Evolutionary conservation across 2,113 vertebrate genomes (phyloP), one percentile per base, ranked within the genome.

Genomic region (Misgurnus anguillicaudatus): DNA sequence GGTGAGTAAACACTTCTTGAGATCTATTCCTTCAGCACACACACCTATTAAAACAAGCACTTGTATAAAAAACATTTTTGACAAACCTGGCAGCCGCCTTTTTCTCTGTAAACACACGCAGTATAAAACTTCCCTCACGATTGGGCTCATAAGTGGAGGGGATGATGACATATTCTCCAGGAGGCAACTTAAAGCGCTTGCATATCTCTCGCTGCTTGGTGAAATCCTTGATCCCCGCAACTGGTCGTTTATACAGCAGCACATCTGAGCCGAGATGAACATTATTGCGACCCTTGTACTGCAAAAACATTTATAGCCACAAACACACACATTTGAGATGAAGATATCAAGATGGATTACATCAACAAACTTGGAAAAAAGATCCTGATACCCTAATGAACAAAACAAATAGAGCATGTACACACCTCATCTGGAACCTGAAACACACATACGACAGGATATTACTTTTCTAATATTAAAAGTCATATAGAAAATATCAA

Each of bases 71-170:
- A 62, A 45, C n/a, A 31, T 31, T 31, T 41, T 17, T 0, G 8
- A 55, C 42, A 21, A 36, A 92, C 91, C 90, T 85, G 11, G 90
- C 84, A 53, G 82, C 75, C 6, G 92, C 89, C 3, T 88, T 76
- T 81, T 95, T 96, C 89, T 96, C 94, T 0, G 94, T 90, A 31
- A 31, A 31, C 24, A 31, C 24, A 31, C 24, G 85, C 55, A 98
- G 89, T 82, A 94, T 77, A 83, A 98, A 97, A 79, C 90, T 91
- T 42, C 94, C 92, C 0, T 94, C 92, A 89, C 90, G 91, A 85
- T 94, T 94, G 64, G 95, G 94, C 11, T 94, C 58, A 0, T 96
- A 96, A 13, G 96, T 97, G 16, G 95, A 96, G 0, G 95, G 95
- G 36, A 96, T 85, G 1, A 96, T 90, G 80, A 91, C 86, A 11